A percentile compares a stretch with the other conserved stretches of the same genome.
Conservation (phyloP, 2,888 invertebrate species). For the Branchellion lobata region DNA sequence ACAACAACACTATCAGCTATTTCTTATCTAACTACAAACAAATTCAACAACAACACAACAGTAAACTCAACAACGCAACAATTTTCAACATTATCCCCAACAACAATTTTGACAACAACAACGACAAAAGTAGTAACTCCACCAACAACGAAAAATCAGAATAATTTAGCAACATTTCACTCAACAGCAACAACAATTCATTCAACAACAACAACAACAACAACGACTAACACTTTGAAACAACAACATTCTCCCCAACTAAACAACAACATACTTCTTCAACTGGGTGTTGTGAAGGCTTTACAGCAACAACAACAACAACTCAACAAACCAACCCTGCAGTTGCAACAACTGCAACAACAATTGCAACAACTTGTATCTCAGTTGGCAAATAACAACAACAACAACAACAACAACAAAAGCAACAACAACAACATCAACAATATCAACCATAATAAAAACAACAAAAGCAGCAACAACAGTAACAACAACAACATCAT, state of each 20-base stretch:
- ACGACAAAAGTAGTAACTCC: neutral
- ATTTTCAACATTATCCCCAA: too few species aligned
- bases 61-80: too few species aligned
- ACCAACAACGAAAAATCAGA: neutral
- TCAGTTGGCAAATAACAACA: neutral
- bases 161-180: neutral
- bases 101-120: neutral
- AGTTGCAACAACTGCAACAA: constrained; percentile 42
- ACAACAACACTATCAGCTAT: too few species aligned
- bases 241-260: constrained; percentile 12
- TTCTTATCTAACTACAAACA: too few species aligned
- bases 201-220: neutral
- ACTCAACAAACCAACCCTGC: constrained; percentile 17
- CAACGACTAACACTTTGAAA: neutral
- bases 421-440: neutral
- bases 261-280: constrained; percentile 31
- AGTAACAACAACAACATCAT: neutral
- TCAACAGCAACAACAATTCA: neutral
- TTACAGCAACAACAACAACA: constrained; percentile 39
- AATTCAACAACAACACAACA: too few species aligned
- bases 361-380: constrained; percentile 40
- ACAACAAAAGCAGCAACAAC: neutral
- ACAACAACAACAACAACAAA: constrained; percentile 7
- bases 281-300: constrained; percentile 42
- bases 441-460: neutral